phyloP scores from a whole-genome alignment of 2,113 vertebrate genomes.

The Naja naja region DNA sequence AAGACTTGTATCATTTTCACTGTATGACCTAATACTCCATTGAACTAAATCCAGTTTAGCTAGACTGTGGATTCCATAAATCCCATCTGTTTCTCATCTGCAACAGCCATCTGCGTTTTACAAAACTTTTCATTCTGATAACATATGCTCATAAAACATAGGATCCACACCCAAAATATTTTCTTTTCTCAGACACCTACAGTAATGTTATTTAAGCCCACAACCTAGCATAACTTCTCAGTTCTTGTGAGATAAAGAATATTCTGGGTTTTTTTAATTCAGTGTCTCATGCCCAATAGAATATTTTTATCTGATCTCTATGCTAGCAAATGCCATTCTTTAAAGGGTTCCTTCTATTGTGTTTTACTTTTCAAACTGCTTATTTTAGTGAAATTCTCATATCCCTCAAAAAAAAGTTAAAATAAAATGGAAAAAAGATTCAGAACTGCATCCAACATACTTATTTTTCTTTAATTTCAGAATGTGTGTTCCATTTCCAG shows the following conservation, averaged over 20 bases:
- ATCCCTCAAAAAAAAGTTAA: constrained; percentile 3
- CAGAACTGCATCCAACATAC: constrained; percentile 49
- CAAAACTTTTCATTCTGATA: not conserved
- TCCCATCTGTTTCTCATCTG: not conserved
- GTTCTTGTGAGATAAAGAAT: not conserved
- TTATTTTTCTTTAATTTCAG: constrained; percentile 67
- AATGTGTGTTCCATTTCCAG: constrained; percentile 59
- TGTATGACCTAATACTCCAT: not conserved
- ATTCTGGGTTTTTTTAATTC: not conserved
- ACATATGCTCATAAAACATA: not conserved
- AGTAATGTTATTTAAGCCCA: not conserved
- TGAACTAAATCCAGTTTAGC: not conserved
- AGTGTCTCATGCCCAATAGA: not conserved
- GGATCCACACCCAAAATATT: not conserved
- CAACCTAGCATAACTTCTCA: not conserved
- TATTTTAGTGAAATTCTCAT: not conserved
- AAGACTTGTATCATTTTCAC: not conserved
- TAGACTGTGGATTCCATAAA: not conserved
- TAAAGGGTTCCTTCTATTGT: not conserved
- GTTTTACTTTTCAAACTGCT: not conserved
- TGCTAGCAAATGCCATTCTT: not conserved
- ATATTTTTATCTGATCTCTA: not conserved
- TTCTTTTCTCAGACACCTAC: not conserved
- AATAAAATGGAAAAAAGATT: not conserved
- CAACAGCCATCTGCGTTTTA: not conserved